These are phyloP conservation scores for Callipepla californica DNA, from an alignment of 2,113 vertebrate genomes.

Conservation along the genomic window DNA sequence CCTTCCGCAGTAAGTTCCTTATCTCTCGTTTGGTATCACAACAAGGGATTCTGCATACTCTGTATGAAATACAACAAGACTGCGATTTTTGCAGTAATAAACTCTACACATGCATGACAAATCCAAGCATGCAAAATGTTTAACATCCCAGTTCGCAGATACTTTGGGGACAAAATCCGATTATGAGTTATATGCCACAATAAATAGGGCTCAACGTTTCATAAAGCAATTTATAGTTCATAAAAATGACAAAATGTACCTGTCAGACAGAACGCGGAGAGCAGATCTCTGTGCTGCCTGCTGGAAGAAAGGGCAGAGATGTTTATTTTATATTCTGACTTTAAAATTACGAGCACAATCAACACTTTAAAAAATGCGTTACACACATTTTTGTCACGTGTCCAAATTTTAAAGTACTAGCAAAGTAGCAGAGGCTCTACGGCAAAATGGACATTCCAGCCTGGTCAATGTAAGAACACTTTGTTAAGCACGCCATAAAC, in stretches of 20 bases:
- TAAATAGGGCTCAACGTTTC: constrained; percentile 85
- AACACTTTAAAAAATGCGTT: constrained; percentile 71
- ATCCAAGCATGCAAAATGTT: constrained; percentile 83
- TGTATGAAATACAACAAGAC: constrained; percentile 80
- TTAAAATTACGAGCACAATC: constrained; percentile 81
- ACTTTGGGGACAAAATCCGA: constrained; percentile 83
- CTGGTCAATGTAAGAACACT: constrained; percentile 35
- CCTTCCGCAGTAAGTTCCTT: constrained; percentile 70
- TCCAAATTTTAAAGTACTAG: constrained; percentile 70
- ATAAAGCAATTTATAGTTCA: constrained; percentile 88
- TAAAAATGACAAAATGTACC: constrained; percentile 89
- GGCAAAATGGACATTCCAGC: constrained; percentile 56
- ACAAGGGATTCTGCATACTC: constrained; percentile 78
- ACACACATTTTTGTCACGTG: constrained; percentile 75
- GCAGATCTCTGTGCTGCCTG: constrained; percentile 85
- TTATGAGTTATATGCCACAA: constrained; percentile 85
- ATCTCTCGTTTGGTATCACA: constrained; percentile 77
- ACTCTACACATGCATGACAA: constrained; percentile 82
- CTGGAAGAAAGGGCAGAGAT: constrained; percentile 85
- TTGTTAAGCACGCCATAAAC: constrained; percentile 1
- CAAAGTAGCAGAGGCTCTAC: constrained; percentile 40
- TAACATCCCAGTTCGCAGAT: constrained; percentile 82
- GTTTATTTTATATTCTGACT: constrained; percentile 85
- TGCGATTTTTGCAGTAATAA: constrained; percentile 78
- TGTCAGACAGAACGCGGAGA: constrained; percentile 83